A percentile compares a stretch with the other conserved stretches of the same genome.
phyloP scores from a whole-genome alignment of 2,888 invertebrate genomes.

The Eristalis pertinax region DNA sequence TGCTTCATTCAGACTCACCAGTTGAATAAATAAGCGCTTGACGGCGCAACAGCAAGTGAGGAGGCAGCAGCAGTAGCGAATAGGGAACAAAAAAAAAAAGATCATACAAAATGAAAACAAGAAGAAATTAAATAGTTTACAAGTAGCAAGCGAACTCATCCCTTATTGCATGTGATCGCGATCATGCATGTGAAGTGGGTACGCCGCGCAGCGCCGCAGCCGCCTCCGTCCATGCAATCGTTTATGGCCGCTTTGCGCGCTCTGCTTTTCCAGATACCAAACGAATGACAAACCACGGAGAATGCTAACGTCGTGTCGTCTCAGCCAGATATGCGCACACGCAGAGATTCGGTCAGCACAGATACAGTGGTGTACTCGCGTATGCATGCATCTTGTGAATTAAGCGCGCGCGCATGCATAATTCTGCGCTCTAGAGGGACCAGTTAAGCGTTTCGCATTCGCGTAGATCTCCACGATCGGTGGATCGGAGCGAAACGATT shows the following conservation, averaged over 20 bases:
- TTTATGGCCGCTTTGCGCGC: constrained; percentile 15
- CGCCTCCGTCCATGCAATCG: background rate
- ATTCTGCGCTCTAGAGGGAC: constrained; percentile 19
- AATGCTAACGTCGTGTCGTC: constrained; percentile 28
- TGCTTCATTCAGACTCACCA: constrained; percentile 57
- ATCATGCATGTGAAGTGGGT: constrained; percentile 54
- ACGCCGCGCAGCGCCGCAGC: background rate
- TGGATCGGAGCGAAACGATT: constrained; percentile 11
- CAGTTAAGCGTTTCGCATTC: constrained; percentile 22
- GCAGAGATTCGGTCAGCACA: no score
- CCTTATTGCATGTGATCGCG: constrained; percentile 50
- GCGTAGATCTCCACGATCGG: constrained; percentile 18
- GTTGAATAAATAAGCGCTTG: constrained; percentile 59
- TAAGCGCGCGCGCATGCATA: constrained; percentile 52
- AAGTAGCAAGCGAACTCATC: constrained; percentile 37
- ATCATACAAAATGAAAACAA: constrained; percentile 10
- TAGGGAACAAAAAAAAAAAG: background rate
- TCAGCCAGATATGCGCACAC: background rate
- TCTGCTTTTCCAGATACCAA: constrained; percentile 54
- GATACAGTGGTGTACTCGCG: background rate
- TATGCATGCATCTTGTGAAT: background rate
- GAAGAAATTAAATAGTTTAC: constrained; percentile 7
- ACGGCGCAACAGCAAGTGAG: no score
- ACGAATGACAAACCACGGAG: constrained; percentile 49
- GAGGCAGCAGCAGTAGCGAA: background rate